phyloP scores from a whole-genome alignment of 2,113 vertebrate genomes.

The Lota lota region DNA sequence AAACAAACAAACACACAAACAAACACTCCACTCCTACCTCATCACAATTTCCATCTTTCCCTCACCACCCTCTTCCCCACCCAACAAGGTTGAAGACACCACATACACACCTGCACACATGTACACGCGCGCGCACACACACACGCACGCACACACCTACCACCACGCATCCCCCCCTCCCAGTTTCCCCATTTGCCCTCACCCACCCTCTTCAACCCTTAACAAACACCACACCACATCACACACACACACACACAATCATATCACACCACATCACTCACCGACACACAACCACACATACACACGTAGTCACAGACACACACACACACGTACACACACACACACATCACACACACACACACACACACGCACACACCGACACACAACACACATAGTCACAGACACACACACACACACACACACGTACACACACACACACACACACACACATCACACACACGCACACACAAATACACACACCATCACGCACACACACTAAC shows the following conservation, averaged over 20 bases:
- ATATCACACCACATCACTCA: too few relatives aligned
- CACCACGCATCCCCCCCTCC: background rate
- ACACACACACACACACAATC: too few relatives aligned
- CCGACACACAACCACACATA: too few relatives aligned
- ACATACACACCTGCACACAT: too few relatives aligned
- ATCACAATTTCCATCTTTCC: too few relatives aligned
- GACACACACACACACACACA: background rate
- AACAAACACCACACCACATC: slow-evolving; percentile 41
- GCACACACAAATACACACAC: background rate
- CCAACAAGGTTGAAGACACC: too few relatives aligned
- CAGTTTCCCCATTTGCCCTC: slow-evolving; percentile 27
- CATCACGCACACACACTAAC: background rate
- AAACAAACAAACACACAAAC: background rate
- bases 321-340: too few relatives aligned
- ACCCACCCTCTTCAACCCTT: slow-evolving; percentile 10
- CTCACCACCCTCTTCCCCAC: too few relatives aligned
- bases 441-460: background rate
- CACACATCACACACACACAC: slow-evolving; percentile 46
- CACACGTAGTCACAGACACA: too few relatives aligned
- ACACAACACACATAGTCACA: too few relatives aligned
- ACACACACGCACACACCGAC: too few relatives aligned
- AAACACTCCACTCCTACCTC: too few relatives aligned
- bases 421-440: background rate
- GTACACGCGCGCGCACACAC: background rate
- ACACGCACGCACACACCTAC: background rate